Percentiles rank a stretch among this genome's conserved stretches.
These are phyloP conservation scores for Formica aserva DNA, from an alignment of 2,888 invertebrate species.

Conservation along the genomic window DNA sequence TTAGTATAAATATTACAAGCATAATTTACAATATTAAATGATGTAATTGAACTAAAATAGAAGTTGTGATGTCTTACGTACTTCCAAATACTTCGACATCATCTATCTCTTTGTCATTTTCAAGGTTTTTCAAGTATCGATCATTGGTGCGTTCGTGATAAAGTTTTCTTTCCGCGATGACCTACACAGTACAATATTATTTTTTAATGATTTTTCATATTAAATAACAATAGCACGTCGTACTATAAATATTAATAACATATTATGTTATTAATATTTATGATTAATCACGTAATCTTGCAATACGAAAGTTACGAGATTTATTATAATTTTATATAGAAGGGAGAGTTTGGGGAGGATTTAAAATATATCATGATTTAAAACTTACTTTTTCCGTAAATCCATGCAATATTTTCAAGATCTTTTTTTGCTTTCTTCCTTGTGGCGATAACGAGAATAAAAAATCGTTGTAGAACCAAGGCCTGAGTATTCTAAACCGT, in stretches of 20 bases:
- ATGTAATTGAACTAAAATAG: not conserved
- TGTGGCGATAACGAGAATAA: conserved; percentile 87
- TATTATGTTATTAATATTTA: not conserved
- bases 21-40: not conserved
- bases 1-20: not conserved
- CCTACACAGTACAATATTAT: conserved; percentile 59
- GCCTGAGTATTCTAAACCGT: conserved; percentile 83
- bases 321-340: no score
- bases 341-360: not conserved
- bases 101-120: not conserved
- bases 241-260: not conserved
- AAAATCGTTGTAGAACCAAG: conserved; percentile 88
- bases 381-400: conserved; percentile 86
- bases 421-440: conserved; percentile 86
- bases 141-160: conserved; percentile 74
- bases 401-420: conserved; percentile 86
- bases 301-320: no score
- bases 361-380: not conserved
- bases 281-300: no score
- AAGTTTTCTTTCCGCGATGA: conserved; percentile 76
- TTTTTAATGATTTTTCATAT: not conserved
- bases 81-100: conserved; percentile 15
- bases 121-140: conserved; percentile 62
- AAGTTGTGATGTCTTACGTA: conserved; percentile 5
- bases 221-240: not conserved